Evolutionary conservation across 2,113 vertebrate species (phyloP).

Genomic region (Ornithorhynchus anatinus): DNA sequence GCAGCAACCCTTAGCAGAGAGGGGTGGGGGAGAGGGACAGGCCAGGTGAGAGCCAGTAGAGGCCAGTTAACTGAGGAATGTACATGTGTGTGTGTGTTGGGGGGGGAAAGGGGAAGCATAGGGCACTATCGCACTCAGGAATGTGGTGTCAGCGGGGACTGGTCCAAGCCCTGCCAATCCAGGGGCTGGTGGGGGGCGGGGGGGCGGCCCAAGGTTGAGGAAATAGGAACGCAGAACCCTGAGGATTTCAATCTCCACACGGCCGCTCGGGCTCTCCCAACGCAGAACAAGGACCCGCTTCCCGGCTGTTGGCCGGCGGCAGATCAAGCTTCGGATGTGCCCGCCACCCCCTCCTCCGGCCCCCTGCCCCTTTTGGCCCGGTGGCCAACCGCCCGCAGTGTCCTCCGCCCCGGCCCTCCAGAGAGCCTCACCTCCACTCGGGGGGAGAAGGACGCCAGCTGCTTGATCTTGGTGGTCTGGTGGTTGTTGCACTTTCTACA

Average conservation of each 20-base stretch:
- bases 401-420: rapidly evolving
- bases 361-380: no score
- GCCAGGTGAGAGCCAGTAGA: no score
- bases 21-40: no score
- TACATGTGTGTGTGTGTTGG: no score
- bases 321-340: rapidly evolving
- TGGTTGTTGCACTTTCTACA: conserved; percentile 93
- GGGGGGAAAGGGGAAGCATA: no score
- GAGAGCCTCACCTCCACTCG: conserved; percentile 81
- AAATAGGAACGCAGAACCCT: no score
- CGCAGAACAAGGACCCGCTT: not conserved
- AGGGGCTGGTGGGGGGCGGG: no score
- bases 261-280: not conserved
- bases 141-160: not conserved
- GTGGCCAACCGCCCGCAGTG: rapidly evolving
- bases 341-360: not conserved
- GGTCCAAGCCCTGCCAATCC: no score
- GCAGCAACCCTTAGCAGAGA: no score
- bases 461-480: conserved; percentile 91
- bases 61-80: no score
- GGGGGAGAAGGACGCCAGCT: conserved; percentile 89
- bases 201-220: no score
- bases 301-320: not conserved
- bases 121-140: rapidly evolving
- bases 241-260: no score